These are phyloP conservation scores for Polyommatus icarus DNA, from an alignment of 2,888 invertebrate genomes.

Conservation along the genomic window DNA sequence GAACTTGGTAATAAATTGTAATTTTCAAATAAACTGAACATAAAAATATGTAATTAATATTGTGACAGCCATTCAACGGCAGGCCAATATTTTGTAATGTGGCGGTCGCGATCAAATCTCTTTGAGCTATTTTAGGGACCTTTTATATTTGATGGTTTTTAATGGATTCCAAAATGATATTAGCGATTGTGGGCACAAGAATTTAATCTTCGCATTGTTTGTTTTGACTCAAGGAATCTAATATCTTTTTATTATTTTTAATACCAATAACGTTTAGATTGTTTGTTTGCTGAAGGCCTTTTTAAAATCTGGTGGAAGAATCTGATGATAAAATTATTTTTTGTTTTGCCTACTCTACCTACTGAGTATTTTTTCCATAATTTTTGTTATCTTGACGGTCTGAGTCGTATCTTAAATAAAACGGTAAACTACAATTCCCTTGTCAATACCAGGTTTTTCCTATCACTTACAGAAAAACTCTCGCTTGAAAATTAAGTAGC, in stretches of 20 bases:
- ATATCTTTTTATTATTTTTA: conserved; percentile 6
- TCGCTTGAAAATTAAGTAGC: too few relatives aligned
- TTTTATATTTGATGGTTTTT: conserved; percentile 17
- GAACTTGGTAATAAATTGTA: not conserved
- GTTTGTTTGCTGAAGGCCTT: not conserved
- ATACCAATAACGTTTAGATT: not conserved
- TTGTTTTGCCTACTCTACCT: too few relatives aligned
- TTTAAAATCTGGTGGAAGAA: not conserved
- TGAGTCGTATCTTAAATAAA: too few relatives aligned
- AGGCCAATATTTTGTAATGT: not conserved
- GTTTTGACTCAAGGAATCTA: conserved; percentile 2
- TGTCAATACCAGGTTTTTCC: too few relatives aligned
- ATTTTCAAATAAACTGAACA: not conserved
- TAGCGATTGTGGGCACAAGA: conserved; percentile 11
- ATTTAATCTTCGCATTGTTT: not conserved
- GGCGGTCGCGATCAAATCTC: not conserved
- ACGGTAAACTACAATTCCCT: too few relatives aligned
- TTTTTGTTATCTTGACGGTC: too few relatives aligned
- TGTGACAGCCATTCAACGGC: not conserved
- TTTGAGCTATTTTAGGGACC: conserved; percentile 7
- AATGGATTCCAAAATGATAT: conserved; percentile 14
- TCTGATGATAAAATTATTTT: too few relatives aligned
- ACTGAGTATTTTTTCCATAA: too few relatives aligned
- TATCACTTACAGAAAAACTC: too few relatives aligned
- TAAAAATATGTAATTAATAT: not conserved